Conservation (phyloP, 2,888 invertebrate genomes). For the Thysanoteuthis rhombus region DNA sequence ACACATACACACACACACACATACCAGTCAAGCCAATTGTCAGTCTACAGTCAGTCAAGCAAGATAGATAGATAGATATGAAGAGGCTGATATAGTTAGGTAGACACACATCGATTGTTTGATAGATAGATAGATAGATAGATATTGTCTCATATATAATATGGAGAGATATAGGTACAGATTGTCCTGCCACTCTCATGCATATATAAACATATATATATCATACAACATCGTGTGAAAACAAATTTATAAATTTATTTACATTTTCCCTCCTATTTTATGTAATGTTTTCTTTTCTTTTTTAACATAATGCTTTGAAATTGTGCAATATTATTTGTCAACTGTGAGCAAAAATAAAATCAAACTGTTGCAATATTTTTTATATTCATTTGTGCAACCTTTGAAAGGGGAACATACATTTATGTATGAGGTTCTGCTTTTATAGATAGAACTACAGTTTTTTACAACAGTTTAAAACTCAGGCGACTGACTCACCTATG, state of each 20-base stretch:
- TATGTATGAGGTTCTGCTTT: neutral
- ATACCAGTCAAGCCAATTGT: too few species aligned
- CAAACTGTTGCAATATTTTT: neutral
- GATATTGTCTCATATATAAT: too few species aligned
- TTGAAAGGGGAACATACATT: neutral
- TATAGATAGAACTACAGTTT: neutral
- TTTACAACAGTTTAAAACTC: neutral
- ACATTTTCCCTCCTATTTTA: neutral
- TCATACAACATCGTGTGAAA: neutral
- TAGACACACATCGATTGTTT: too few species aligned
- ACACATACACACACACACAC: too few species aligned
- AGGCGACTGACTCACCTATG: neutral
- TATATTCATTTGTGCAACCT: neutral
- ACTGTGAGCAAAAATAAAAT: neutral
- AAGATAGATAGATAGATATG: too few species aligned
- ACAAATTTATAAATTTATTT: neutral
- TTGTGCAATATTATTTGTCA: neutral
- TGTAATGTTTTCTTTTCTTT: neutral
- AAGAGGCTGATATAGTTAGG: too few species aligned
- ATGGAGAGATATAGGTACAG: too few species aligned
- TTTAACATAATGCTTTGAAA: neutral
- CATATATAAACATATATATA: neutral
- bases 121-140: too few species aligned
- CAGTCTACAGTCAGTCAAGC: too few species aligned
- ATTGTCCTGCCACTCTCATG: too few species aligned